phyloP scores from a whole-genome alignment of 2,113 vertebrate species.

The Oncorhynchus mykiss region DNA sequence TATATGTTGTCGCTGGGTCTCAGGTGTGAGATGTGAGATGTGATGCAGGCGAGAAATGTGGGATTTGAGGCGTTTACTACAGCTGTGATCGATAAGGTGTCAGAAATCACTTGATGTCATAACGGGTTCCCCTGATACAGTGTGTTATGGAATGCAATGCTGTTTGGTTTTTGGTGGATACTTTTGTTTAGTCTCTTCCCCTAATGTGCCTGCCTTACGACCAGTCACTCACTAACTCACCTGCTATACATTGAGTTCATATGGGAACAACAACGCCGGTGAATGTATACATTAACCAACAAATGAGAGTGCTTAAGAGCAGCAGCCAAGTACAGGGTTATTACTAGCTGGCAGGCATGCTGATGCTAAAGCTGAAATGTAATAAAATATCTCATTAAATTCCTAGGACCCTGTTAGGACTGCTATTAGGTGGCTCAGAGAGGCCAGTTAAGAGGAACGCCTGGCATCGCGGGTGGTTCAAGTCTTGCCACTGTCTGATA shows the following conservation, averaged over 20 bases:
- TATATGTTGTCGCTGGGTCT: not conserved
- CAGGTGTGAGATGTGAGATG: not conserved
- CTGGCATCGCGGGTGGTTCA: not conserved
- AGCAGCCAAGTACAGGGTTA: not conserved
- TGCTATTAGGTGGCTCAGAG: constrained; percentile 12
- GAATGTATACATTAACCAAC: not conserved
- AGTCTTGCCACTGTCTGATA: not conserved
- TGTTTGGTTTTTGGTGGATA: not conserved
- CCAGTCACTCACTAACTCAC: not conserved
- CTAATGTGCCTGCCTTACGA: not conserved
- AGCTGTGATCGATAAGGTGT: not conserved
- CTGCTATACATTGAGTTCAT: not conserved
- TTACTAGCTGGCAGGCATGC: constrained; percentile 14
- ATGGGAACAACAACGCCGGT: not conserved
- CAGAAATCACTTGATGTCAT: not conserved
- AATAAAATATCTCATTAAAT: constrained; percentile 22
- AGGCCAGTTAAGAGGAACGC: not conserved
- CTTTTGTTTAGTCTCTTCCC: not conserved
- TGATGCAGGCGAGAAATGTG: not conserved
- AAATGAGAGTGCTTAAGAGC: not conserved
- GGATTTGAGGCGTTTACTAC: not conserved
- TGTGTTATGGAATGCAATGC: not conserved
- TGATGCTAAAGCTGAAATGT: constrained; percentile 24
- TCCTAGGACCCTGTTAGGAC: constrained; percentile 26
- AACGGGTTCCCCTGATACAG: not conserved